These are phyloP conservation scores for Dunckerocampus dactyliophorus DNA, from an alignment of 2,113 vertebrate genomes.

Conservation along the genomic window DNA sequence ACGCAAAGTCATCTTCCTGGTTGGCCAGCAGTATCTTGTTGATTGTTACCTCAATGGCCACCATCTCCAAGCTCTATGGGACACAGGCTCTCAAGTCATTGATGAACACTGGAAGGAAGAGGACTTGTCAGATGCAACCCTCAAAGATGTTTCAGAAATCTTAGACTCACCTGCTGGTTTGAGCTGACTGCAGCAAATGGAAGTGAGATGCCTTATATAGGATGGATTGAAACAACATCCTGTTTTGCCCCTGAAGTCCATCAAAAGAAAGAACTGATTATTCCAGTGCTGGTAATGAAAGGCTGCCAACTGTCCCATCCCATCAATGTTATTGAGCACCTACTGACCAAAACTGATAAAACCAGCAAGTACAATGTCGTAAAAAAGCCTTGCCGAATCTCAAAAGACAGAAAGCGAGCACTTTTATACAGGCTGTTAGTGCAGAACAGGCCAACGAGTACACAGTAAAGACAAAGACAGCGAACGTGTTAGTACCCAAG, in stretches of 20 bases:
- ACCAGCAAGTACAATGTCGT: no score
- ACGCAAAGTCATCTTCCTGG: no score
- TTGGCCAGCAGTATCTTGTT: no score
- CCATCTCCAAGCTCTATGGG: no score
- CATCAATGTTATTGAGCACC: constrained; percentile 34
- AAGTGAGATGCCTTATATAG: constrained; percentile 11
- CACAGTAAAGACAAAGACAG: constrained; percentile 4
- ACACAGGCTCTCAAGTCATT: no score
- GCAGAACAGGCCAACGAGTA: constrained; percentile 5
- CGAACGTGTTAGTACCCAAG: neutral
- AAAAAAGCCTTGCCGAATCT: no score
- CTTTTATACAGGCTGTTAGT: no score
- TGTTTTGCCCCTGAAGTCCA: neutral
- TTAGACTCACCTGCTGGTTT: constrained; percentile 9
- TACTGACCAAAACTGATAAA: neutral
- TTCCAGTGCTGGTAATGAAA: constrained; percentile 33
- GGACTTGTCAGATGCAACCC: no score
- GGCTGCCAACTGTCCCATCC: constrained; percentile 4
- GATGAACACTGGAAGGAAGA: no score
- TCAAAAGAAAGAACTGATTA: constrained; percentile 1
- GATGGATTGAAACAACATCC: constrained; percentile 24
- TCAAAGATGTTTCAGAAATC: neutral
- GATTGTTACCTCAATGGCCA: no score
- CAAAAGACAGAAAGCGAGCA: constrained; percentile 3
- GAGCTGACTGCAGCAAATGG: constrained; percentile 28